phyloP scores from a whole-genome alignment of 2,888 invertebrate species.

The Ditula angustiorana region DNA sequence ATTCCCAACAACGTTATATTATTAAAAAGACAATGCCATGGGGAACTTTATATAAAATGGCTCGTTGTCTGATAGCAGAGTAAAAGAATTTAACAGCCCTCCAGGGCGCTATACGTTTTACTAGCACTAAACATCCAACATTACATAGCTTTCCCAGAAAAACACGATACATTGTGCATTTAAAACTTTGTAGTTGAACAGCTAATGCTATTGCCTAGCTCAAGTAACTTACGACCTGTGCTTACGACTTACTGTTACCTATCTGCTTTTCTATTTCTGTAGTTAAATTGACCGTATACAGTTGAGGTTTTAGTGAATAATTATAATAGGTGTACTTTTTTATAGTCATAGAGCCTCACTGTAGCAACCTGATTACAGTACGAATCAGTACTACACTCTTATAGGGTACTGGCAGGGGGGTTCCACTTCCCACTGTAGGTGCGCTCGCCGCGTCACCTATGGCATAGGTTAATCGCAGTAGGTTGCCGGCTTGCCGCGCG shows the following conservation, averaged over 20 bases:
- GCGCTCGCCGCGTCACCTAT: no score
- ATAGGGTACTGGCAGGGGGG: no score
- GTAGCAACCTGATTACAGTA: no score
- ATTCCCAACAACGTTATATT: background rate
- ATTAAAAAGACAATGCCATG: constrained; percentile 21
- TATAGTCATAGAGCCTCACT: no score
- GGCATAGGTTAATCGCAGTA: no score
- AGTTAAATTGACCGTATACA: background rate
- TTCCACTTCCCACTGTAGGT: no score
- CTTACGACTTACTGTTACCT: no score
- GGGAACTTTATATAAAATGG: constrained; percentile 30
- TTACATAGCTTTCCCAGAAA: constrained; percentile 21
- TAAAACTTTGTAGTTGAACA: constrained; percentile 25
- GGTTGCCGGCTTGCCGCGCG: no score
- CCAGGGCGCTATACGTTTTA: constrained; percentile 41
- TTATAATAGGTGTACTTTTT: no score
- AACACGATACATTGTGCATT: constrained; percentile 32
- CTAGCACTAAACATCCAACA: constrained; percentile 37
- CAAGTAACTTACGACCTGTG: background rate
- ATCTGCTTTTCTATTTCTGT: no score
- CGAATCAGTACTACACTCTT: no score
- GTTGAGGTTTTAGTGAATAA: no score
- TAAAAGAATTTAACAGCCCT: constrained; percentile 44
- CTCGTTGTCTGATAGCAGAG: constrained; percentile 40
- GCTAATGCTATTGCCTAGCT: background rate